Evolutionary conservation across 2,888 invertebrate species (phyloP), one percentile per base, ranked within the genome.

Genomic region (Seladonia tumulorum): DNA sequence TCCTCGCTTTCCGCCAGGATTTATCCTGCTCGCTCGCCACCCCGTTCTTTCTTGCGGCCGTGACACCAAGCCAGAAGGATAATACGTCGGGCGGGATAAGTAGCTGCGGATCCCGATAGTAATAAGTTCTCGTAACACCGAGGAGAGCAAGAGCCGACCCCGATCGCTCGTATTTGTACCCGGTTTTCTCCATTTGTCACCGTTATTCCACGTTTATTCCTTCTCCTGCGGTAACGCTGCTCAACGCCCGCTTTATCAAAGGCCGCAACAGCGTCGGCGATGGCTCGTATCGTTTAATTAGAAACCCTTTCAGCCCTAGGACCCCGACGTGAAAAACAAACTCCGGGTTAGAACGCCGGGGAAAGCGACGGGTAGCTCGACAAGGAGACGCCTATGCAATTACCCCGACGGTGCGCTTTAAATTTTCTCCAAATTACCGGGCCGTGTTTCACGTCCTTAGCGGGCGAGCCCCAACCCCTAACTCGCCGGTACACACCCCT

Each of bases 341-440:
- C 49, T 71, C 42, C 53, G n/a, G 18, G 35, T 42, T 35, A 47
- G 39, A 8, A 49, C 53, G n/a, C 39, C 29, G 74, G 10, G 53
- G 60, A 5, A 73, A 68, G 57, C 18, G 18, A 53, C 72, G 53
- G 53, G 22, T 53, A 53, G 53, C 77, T 25, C 75, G 78, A 79
- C 78, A 79, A 57, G 75, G 81, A 78, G 90, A 81, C 84, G 83
- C 79, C 79, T 82, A 83, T 80, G 89, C 90, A 88, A 84, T 90
- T 89, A 89, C 86, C 81, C 39, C 74, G 74, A 71, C 81, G 76
- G 81, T 78, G 79, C 77, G 89, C 83, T 89, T 89, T 90, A 88
- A 90, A 90, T 90, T 90, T 88, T 82, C 89, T 74, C 90, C 89
- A 89, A 90, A 90, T 90, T 89, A 90, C 90, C 79, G 85, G 89